A percentile compares a stretch with the other conserved stretches of the same genome.
Conservation (phyloP, 2,113 vertebrate species). For the Podilymbus podiceps region DNA sequence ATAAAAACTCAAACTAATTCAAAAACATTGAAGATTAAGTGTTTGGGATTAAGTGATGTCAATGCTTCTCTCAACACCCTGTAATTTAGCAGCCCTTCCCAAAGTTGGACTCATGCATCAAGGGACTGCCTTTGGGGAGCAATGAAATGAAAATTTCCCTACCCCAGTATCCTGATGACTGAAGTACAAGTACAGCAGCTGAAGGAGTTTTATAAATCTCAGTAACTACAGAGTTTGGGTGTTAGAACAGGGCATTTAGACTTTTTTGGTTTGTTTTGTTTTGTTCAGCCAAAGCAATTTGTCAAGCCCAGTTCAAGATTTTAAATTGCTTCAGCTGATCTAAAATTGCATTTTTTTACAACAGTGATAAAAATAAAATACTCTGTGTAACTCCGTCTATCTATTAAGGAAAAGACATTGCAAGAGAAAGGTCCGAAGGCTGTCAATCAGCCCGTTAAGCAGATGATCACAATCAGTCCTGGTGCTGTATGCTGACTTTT, state of each 20-base stretch:
- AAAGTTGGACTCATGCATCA: neutral
- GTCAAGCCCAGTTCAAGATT: neutral
- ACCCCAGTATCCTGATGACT: neutral
- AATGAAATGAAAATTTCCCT: neutral
- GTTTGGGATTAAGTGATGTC: neutral
- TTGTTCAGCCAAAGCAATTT: neutral
- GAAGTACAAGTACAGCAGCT: neutral
- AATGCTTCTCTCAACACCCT: neutral
- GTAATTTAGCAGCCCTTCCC: neutral
- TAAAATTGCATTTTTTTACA: neutral
- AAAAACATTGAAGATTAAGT: neutral
- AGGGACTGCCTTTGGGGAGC: neutral
- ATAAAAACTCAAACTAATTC: neutral
- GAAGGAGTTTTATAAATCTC: neutral
- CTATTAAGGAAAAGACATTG: neutral
- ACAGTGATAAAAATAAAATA: neutral
- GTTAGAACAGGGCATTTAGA: neutral
- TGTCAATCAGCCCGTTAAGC: neutral
- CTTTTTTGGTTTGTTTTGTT: accelerated
- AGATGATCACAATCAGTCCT: neutral
- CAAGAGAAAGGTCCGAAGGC: neutral
- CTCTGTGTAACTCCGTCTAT: neutral
- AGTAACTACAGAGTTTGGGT: neutral
- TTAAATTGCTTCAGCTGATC: neutral
- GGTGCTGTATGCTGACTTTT: neutral